Base-by-base conservation (phyloP, 92 coral and sea anemone genomes). In the Desmophyllum pertusum region DNA sequence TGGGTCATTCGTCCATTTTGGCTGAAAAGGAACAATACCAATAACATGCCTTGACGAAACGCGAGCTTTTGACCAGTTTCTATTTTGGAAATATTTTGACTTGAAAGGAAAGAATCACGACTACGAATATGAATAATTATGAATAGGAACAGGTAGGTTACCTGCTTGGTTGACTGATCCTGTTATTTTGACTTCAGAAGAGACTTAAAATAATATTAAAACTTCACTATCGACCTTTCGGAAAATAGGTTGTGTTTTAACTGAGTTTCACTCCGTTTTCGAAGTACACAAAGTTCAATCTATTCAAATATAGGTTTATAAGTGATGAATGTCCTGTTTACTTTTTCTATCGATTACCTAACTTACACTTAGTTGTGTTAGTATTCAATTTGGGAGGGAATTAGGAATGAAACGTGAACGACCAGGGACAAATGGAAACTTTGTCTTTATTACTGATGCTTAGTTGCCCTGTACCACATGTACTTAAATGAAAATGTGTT, bases 71-170 rank as follows among this genome's bases (percentile, higher is more conserved):
- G 45, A 46, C 48, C 61, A 14, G 38, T 13, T 23, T 21, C 38
- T 50, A 62, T 51, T 37, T 68, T 68, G 73, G 25, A 36, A 37
- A 17, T 37, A 35, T 23, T 67, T 19, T 13, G 76, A 40, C 51
- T 25, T 35, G 69, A 61, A 77, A 70, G 76, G 57, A 69, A 51
- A 64, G 38, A 46, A 50, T 36, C 39, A 48, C 38, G 27, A 51
- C 14, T 8, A 51, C 76, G 23, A 39, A 68, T 48, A 67, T 80
- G 76, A 69, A 80, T 80, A 68, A 80, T 69, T 68, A 80, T 80
- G 84, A 80, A 15, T 80, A n/a, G 66, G 84, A 67, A 80, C 84
- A 68, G 84, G 84, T 80, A 80, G 43, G 84, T 52, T 48, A 80
- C 50, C 52, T 80, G 84, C 66, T 80, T 80, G 6, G 46, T 80